Conservation (phyloP, 2,888 invertebrate species). For the Acanthosepion lycidas region DNA sequence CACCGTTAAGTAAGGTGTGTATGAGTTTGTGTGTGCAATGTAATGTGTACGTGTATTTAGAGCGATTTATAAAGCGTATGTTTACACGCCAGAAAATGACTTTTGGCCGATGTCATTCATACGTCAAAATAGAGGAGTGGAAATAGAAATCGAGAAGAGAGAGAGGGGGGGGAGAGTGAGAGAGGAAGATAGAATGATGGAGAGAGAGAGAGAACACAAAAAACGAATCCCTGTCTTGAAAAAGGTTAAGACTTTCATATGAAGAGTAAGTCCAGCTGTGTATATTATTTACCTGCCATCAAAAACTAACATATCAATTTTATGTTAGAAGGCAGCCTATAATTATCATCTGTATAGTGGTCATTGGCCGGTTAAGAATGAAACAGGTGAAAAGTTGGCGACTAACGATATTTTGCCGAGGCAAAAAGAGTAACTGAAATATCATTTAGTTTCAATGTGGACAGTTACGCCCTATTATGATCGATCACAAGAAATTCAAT, state of each 20-base stretch:
- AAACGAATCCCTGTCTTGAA: neutral
- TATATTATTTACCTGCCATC: neutral
- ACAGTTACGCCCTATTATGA: neutral
- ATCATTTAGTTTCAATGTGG: neutral
- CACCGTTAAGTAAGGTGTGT: too few relatives aligned
- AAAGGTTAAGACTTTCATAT: neutral
- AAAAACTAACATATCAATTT: neutral
- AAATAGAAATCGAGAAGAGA: neutral
- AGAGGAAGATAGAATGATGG: neutral
- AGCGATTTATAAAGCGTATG: neutral
- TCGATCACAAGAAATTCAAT: constrained; percentile 8
- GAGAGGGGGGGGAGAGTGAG: too few relatives aligned
- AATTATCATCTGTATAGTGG: neutral
- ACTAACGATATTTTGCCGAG: neutral
- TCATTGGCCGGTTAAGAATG: neutral
- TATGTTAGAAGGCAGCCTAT: neutral
- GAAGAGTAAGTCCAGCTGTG: neutral
- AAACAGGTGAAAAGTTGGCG: neutral
- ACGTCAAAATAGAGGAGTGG: neutral
- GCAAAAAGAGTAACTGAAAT: neutral
- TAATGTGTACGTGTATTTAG: neutral
- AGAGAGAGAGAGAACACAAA: neutral
- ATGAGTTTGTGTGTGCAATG: too few relatives aligned
- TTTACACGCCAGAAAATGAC: neutral
- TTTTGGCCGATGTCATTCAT: neutral